Evolutionary conservation across 2,797 vertebrate species (phyloP), one percentile per base, ranked within the genome.

Genomic region (Antennarius maculatus): DNA sequence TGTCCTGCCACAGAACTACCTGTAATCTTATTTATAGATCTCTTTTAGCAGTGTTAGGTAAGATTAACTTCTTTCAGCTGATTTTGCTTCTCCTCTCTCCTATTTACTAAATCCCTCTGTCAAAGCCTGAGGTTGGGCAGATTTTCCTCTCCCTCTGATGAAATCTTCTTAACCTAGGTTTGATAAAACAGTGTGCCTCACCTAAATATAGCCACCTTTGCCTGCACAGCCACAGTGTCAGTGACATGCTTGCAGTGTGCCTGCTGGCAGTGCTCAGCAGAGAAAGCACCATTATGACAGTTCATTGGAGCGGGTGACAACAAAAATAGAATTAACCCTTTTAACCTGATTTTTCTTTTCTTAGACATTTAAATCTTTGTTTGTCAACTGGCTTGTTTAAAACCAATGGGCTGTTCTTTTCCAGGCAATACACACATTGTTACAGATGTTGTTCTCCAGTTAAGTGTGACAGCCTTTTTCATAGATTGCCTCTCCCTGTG

Each of bases 291-390:
- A 46, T 82, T 81, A 82, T 82, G 83, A 88, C 82, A 87, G 81
- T 84, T 88, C 80, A 88, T 82, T 86, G 82, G 75, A 88, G 82
- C 68, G 48, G 59, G 57, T 89, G 88, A 86, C 88, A 88, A 86
- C 84, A 85, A 83, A 90, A 87, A 87, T 83, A 89, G 82, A 78
- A 90, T 87, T 86, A 90, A 88, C 87, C 88, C 80, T 85, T 90
- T 90, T 75, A 86, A 87, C 79, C 80, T 59, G 51, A 45, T 67
- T 76, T 72, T 71, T 73, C 58, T 72, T 52, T 60, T 17, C 29
- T 79, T 50, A 61, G 67, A 79, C 60, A 64, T 67, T 81, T 76
- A 70, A 75, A 76, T 83, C 59, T 59, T 52, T 69, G 61, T 81
- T 85, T 77, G 66, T 54, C 68, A 67, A 63, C 53, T 66, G 53